Conservation (phyloP, 2,113 vertebrate species). For the Poicephalus gulielmi region DNA sequence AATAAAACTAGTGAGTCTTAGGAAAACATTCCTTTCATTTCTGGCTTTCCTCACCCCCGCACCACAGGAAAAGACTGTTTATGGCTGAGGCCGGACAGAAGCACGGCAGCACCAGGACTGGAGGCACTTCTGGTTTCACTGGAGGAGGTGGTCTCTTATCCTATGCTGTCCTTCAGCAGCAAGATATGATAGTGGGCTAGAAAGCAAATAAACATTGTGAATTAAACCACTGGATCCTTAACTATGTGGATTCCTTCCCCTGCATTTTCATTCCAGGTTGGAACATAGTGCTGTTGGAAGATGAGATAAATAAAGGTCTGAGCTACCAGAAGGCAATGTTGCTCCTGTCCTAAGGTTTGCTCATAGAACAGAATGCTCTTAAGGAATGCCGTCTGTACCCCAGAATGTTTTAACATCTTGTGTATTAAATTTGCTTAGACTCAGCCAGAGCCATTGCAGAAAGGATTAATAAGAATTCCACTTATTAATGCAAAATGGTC, state of each 20-base stretch:
- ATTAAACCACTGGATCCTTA: neutral
- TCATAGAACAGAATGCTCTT: neutral
- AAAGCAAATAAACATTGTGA: neutral
- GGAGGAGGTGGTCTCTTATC: neutral
- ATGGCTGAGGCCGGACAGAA: neutral
- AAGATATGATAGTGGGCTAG: neutral
- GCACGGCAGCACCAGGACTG: neutral
- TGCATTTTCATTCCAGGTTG: neutral
- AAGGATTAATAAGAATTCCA: neutral
- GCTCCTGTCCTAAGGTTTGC: neutral
- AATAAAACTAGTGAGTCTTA: slow-evolving; percentile 41
- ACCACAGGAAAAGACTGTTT: neutral
- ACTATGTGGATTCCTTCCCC: neutral
- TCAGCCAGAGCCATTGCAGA: neutral
- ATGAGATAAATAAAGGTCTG: neutral
- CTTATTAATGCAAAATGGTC: neutral
- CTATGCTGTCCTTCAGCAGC: neutral
- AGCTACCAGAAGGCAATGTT: neutral
- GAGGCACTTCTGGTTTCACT: neutral
- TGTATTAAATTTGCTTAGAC: neutral
- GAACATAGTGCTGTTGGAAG: neutral
- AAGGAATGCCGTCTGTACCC: neutral
- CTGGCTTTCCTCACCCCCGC: neutral
- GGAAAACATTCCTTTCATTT: slow-evolving; percentile 58
- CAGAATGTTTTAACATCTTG: neutral